phyloP scores from a whole-genome alignment of 2,888 invertebrate species.

The Gymnosoma rotundatum region DNA sequence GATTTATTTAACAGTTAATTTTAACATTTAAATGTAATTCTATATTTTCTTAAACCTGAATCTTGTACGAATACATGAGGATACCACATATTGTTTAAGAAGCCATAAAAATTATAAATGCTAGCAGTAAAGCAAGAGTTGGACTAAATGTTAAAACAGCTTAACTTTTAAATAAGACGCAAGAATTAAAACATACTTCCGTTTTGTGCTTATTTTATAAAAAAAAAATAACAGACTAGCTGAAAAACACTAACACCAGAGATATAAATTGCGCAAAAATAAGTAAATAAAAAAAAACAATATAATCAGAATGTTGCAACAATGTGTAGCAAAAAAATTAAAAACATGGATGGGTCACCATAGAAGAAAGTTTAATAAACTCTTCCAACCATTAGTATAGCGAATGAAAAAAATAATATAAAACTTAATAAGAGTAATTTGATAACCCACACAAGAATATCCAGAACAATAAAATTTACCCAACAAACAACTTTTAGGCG shows the following conservation, averaged over 20 bases:
- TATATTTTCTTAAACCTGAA: slow-evolving; percentile 11
- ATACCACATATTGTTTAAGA: slow-evolving; percentile 17
- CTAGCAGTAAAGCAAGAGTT: slow-evolving; percentile 14
- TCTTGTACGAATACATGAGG: background rate
- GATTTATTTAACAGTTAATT: background rate
- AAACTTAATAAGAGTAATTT: slow-evolving; percentile 58
- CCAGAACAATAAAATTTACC: slow-evolving; percentile 21
- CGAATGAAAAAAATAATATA: slow-evolving; percentile 7
- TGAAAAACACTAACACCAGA: background rate
- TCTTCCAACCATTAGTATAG: slow-evolving; percentile 26
- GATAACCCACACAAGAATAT: slow-evolving; percentile 59
- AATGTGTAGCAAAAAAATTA: slow-evolving; percentile 18
- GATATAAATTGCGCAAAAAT: slow-evolving; percentile 6
- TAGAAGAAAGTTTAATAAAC: slow-evolving; percentile 68
- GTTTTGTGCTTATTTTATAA: slow-evolving; percentile 40
- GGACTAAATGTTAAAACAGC: slow-evolving; percentile 17
- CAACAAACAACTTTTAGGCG: slow-evolving; percentile 14
- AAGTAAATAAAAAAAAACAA: background rate
- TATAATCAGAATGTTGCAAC: slow-evolving; percentile 40
- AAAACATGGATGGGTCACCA: slow-evolving; percentile 32
- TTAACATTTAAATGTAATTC: background rate
- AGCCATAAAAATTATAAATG: slow-evolving; percentile 35
- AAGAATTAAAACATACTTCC: slow-evolving; percentile 56
- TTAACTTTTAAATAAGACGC: slow-evolving; percentile 29
- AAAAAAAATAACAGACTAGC: slow-evolving; percentile 44